phyloP scores from a whole-genome alignment of 2,797 vertebrate species.

The Myotis myotis region DNA sequence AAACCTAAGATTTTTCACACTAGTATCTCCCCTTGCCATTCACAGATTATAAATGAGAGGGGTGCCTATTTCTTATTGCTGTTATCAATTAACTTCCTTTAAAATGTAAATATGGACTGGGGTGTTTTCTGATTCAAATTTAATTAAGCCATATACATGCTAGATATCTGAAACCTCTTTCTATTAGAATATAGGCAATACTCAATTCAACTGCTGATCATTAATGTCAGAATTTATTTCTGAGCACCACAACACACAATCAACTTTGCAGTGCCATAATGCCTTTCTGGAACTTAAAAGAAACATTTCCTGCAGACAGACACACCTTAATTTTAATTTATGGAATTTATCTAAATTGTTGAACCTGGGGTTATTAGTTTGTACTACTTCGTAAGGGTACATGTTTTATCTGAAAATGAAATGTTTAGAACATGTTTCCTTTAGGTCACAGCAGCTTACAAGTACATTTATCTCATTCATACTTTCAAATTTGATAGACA shows the following conservation, averaged over 20 bases:
- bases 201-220: not conserved
- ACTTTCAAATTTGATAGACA: not conserved
- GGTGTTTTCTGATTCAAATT: not conserved
- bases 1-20: constrained; percentile 14
- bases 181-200: not conserved
- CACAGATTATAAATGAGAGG: not conserved
- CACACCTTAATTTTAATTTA: not conserved
- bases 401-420: not conserved
- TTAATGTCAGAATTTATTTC: not conserved
- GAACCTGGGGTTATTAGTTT: not conserved
- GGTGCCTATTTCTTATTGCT: not conserved
- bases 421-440: not conserved
- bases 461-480: not conserved
- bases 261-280: not conserved
- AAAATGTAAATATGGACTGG: not conserved
- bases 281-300: not conserved
- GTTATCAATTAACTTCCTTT: not conserved
- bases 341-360: not conserved
- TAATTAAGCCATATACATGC: not conserved
- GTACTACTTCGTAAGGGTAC: not conserved
- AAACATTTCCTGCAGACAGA: not conserved
- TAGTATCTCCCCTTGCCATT: not conserved
- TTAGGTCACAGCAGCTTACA: not conserved
- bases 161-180: not conserved
- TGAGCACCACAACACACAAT: not conserved